phyloP scores from a whole-genome alignment of 2,113 vertebrate genomes.

The Dasyurus viverrinus region DNA sequence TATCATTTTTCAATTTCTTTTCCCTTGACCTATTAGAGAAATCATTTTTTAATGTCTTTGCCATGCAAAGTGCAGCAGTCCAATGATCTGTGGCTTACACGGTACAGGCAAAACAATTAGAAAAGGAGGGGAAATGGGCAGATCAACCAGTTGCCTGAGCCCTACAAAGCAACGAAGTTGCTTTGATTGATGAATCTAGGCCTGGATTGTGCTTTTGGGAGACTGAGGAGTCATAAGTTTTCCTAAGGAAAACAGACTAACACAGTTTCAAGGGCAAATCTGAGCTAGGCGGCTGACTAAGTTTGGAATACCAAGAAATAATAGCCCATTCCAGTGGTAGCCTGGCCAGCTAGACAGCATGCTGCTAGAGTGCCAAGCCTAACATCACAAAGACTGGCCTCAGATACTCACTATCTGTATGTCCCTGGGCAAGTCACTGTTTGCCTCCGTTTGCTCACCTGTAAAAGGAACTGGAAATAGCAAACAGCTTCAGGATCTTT shows the following conservation, averaged over 20 bases:
- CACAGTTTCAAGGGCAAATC: background rate
- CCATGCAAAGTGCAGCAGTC: background rate
- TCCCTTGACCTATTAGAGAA: background rate
- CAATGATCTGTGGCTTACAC: background rate
- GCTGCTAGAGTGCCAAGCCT: background rate
- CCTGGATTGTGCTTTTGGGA: background rate
- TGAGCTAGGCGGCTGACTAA: background rate
- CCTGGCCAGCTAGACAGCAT: background rate
- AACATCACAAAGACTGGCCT: background rate
- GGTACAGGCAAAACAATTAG: background rate
- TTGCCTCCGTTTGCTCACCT: background rate
- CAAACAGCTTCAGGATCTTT: background rate
- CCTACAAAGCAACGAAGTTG: fast-evolving
- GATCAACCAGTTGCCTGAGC: background rate
- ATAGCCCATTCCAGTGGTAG: background rate
- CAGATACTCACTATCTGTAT: background rate
- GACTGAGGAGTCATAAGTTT: background rate
- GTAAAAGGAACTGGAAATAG: background rate
- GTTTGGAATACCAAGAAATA: background rate
- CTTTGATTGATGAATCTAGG: background rate
- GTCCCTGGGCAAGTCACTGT: background rate
- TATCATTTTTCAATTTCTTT: slow-evolving; percentile 19
- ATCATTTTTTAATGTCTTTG: background rate
- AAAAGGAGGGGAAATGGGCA: background rate
- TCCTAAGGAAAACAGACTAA: background rate